These are phyloP conservation scores for Pyrrhosoma nymphula DNA, from an alignment of 2,888 invertebrate species.

Conservation along the genomic window DNA sequence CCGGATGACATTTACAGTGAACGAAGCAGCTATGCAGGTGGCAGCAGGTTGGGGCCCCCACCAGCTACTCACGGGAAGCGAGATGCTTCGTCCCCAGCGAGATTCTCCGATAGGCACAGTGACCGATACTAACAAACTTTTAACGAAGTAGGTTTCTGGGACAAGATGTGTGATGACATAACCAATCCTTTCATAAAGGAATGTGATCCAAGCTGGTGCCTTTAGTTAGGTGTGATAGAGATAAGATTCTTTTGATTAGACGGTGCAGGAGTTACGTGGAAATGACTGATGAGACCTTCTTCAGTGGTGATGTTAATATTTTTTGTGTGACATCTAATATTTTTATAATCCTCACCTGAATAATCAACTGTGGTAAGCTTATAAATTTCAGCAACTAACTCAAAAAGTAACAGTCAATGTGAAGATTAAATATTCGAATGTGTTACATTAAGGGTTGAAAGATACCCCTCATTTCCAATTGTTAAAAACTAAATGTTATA, in stretches of 20 bases:
- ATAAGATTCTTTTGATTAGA: background rate
- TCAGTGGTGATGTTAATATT: constrained; percentile 25
- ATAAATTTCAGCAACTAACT: constrained; percentile 42
- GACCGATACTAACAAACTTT: constrained; percentile 44
- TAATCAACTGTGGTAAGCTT: constrained; percentile 38
- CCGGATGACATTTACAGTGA: constrained; percentile 57
- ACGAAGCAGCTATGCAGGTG: constrained; percentile 47
- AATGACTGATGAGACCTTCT: constrained; percentile 41
- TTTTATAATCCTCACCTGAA: constrained; percentile 33
- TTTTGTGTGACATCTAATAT: constrained; percentile 21
- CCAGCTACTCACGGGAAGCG: background rate
- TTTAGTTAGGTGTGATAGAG: background rate
- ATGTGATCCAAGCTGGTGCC: constrained; percentile 40
- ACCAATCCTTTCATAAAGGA: constrained; percentile 62
- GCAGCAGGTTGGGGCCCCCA: constrained; percentile 22
- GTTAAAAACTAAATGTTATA: background rate
- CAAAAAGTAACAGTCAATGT: background rate
- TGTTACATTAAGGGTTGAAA: background rate
- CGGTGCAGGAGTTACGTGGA: background rate
- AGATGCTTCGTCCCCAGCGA: constrained; percentile 42
- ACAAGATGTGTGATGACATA: background rate
- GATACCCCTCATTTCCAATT: background rate
- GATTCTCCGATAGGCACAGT: constrained; percentile 57
- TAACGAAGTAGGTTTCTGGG: background rate
- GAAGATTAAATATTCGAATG: background rate